Conservation (phyloP, 2,797 vertebrate genomes). For the Argyrosomus regius region DNA sequence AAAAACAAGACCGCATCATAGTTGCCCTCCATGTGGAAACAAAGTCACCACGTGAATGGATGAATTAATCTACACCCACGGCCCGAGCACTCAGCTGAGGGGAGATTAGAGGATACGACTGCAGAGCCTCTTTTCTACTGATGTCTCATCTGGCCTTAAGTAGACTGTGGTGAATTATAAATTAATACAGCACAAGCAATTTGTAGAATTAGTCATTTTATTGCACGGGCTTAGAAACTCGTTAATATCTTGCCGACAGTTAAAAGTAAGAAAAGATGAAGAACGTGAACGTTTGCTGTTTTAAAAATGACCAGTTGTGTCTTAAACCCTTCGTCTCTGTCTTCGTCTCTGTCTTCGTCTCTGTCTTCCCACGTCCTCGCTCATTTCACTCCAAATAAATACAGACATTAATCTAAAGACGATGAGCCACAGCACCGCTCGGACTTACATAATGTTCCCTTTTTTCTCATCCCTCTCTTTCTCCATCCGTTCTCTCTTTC, state of each 20-base stretch:
- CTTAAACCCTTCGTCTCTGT: not conserved
- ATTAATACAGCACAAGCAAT: constrained; percentile 36
- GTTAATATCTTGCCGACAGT: constrained; percentile 33
- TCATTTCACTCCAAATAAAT: constrained; percentile 31
- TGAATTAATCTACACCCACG: not conserved
- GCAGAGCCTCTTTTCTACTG: not conserved
- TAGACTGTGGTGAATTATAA: constrained; percentile 25
- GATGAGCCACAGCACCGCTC: constrained; percentile 33
- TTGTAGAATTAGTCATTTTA: constrained; percentile 34
- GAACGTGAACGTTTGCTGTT: not conserved
- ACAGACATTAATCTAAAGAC: constrained; percentile 50
- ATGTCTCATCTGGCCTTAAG: constrained; percentile 15
- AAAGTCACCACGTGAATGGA: not conserved
- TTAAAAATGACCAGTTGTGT: not conserved
- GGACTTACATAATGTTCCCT: constrained; percentile 47
- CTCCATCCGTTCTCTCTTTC: constrained; percentile 22
- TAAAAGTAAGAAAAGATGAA: not conserved
- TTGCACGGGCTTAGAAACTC: constrained; percentile 19
- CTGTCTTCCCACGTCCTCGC: constrained; percentile 4
- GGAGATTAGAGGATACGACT: constrained; percentile 15
- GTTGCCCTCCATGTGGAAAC: not conserved
- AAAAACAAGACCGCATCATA: not conserved
- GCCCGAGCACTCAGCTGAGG: not conserved
- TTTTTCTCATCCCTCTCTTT: constrained; percentile 12
- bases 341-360: not conserved